phyloP scores from a whole-genome alignment of 1,140 invertebrate species.

The Eriocheir sinensis region DNA sequence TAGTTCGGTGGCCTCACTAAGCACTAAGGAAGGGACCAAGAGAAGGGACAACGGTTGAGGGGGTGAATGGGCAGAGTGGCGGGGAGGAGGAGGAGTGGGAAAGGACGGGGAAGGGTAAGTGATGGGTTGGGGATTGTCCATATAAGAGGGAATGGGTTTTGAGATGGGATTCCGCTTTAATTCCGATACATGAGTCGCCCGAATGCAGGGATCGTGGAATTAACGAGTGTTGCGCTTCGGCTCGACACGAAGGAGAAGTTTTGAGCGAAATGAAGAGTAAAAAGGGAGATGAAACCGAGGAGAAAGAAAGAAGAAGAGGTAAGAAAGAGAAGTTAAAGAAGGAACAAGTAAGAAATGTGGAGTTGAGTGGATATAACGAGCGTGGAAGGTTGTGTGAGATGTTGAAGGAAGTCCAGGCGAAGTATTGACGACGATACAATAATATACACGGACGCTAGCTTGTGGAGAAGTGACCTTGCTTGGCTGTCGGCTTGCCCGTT shows the following conservation, averaged over 20 bases:
- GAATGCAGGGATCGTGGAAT: constrained; percentile 13
- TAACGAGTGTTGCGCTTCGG: not conserved
- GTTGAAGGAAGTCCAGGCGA: not conserved
- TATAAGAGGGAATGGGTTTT: constrained; percentile 4
- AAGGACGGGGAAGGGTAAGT: not conserved
- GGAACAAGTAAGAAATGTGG: not conserved
- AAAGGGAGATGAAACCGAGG: not conserved
- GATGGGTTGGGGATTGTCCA: not conserved
- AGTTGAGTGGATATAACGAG: not conserved
- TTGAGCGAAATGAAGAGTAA: not conserved
- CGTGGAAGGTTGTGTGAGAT: not conserved
- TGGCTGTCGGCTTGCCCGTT: constrained; percentile 74
- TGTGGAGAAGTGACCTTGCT: constrained; percentile 73
- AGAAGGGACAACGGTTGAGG: too few relatives aligned
- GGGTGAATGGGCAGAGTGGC: not conserved
- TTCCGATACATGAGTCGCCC: not conserved
- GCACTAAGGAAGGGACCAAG: not conserved
- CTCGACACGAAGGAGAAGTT: not conserved
- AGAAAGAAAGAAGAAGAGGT: constrained; percentile 9
- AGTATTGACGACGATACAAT: constrained; percentile 69
- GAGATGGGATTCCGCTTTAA: not conserved
- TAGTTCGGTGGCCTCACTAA: not conserved
- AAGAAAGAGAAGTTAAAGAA: not conserved
- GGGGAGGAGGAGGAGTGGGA: not conserved
- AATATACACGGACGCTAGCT: constrained; percentile 66